phyloP scores from a whole-genome alignment of 2,797 vertebrate species.

The Triplophysa yarkandensis region DNA sequence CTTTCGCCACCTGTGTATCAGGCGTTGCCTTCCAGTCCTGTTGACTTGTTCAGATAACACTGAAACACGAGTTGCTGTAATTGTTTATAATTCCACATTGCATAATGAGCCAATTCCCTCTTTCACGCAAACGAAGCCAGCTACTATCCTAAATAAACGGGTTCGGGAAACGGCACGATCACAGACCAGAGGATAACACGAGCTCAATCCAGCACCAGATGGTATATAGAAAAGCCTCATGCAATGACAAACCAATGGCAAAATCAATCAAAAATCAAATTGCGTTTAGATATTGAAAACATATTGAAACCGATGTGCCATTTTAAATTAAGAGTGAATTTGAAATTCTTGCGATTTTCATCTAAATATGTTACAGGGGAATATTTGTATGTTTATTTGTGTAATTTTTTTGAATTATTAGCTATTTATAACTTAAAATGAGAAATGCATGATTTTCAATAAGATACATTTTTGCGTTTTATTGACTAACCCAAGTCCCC shows the following conservation, averaged over 20 bases:
- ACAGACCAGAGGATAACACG: slow-evolving; percentile 63
- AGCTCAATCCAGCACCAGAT: slow-evolving; percentile 71
- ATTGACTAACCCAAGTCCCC: too few relatives aligned
- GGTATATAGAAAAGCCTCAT: slow-evolving; percentile 66
- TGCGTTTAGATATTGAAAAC: slow-evolving; percentile 66
- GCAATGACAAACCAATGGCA: slow-evolving; percentile 63
- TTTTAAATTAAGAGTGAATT: too few relatives aligned
- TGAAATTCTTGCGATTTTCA: too few relatives aligned
- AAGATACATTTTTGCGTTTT: too few relatives aligned
- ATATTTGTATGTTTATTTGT: too few relatives aligned
- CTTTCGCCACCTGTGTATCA: slow-evolving; percentile 52
- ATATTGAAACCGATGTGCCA: slow-evolving; percentile 57
- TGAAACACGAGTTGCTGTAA: slow-evolving; percentile 9
- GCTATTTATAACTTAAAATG: neutral
- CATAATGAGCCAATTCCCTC: slow-evolving; percentile 20
- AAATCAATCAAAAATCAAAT: slow-evolving; percentile 64
- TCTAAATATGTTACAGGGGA: too few relatives aligned
- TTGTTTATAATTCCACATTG: slow-evolving; percentile 13
- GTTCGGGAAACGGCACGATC: slow-evolving; percentile 53
- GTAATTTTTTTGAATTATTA: too few relatives aligned
- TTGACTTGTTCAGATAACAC: neutral
- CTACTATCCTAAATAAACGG: slow-evolving; percentile 51
- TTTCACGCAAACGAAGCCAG: slow-evolving; percentile 50
- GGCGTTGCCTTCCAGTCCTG: slow-evolving; percentile 13
- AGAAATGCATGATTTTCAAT: neutral